Percentiles rank a stretch among this genome's conserved stretches.
Conservation (phyloP, 2,888 invertebrate species). For the Imbricaverruca yamaguchii region DNA sequence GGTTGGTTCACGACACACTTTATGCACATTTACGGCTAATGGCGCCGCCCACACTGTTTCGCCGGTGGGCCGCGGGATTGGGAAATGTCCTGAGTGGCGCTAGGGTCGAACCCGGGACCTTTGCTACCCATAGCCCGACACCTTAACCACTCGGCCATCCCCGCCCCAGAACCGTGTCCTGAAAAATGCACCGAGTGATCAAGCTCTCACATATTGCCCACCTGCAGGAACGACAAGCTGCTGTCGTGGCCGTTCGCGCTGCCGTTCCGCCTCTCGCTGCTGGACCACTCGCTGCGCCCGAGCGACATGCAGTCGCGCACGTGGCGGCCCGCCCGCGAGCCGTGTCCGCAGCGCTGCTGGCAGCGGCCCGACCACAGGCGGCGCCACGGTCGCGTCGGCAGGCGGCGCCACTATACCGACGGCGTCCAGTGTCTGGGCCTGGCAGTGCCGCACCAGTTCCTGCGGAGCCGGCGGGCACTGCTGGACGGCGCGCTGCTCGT, state of each 20-base stretch:
- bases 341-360: slow-evolving; percentile 44
- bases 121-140: no score
- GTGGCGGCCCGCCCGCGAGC: slow-evolving; percentile 41
- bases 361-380: slow-evolving; percentile 39
- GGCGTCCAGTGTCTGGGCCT: slow-evolving; percentile 46
- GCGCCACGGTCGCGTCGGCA: neutral
- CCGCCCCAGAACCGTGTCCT: no score
- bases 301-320: slow-evolving; percentile 40
- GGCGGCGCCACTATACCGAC: slow-evolving; percentile 34
- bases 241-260: slow-evolving; percentile 43
- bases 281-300: slow-evolving; percentile 35
- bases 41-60: no score
- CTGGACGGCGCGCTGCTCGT: slow-evolving; percentile 47
- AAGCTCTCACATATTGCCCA: no score
- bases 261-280: slow-evolving; percentile 40
- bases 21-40: no score
- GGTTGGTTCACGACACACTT: no score
- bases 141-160: no score
- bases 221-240: slow-evolving; percentile 36
- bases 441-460: slow-evolving; percentile 47
- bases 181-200: no score
- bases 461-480: slow-evolving; percentile 45
- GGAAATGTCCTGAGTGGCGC: no score
- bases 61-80: no score
- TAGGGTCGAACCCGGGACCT: no score